Evolutionary conservation across 2,888 invertebrate genomes (phyloP).

Genomic region (Drosophila lacicola): DNA sequence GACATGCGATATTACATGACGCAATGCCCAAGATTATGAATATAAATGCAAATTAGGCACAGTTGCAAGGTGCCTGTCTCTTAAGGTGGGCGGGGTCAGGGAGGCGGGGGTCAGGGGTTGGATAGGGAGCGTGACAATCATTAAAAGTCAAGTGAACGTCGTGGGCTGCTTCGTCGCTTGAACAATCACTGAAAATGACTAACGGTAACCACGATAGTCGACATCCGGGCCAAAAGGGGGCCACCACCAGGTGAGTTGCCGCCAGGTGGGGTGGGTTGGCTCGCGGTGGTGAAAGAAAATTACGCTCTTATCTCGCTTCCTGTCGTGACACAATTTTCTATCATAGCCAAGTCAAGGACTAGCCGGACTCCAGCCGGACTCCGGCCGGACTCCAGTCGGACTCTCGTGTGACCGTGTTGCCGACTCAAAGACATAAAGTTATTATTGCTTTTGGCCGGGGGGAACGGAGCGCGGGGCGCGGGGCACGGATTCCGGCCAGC

Average conservation of each 20-base stretch:
- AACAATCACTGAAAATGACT: constrained; percentile 82
- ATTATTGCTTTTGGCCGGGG: constrained; percentile 66
- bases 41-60: constrained; percentile 81
- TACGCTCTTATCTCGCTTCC: constrained; percentile 85
- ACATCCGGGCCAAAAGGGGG: constrained; percentile 67
- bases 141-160: constrained; percentile 76
- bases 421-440: constrained; percentile 71
- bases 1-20: constrained; percentile 82
- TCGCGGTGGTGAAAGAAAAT: constrained; percentile 74
- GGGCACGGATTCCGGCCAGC: constrained; percentile 21
- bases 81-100: constrained; percentile 33
- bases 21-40: constrained; percentile 78
- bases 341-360: constrained; percentile 72
- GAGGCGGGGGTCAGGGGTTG: constrained; percentile 5
- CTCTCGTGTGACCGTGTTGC: constrained; percentile 11
- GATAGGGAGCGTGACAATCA: constrained; percentile 75
- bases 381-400: too few species aligned
- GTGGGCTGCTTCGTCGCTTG: constrained; percentile 54
- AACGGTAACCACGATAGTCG: constrained; percentile 82
- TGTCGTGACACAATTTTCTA: constrained; percentile 85
- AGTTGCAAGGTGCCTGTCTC: constrained; percentile 61
- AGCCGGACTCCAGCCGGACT: not conserved
- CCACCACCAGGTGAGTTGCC: not conserved
- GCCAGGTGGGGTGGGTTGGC: constrained; percentile 2
- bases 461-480: too few species aligned